Evolutionary conservation across 2,888 invertebrate genomes (phyloP), one percentile per base, ranked within the genome.

Genomic region (Ctenicera cuprea): DNA sequence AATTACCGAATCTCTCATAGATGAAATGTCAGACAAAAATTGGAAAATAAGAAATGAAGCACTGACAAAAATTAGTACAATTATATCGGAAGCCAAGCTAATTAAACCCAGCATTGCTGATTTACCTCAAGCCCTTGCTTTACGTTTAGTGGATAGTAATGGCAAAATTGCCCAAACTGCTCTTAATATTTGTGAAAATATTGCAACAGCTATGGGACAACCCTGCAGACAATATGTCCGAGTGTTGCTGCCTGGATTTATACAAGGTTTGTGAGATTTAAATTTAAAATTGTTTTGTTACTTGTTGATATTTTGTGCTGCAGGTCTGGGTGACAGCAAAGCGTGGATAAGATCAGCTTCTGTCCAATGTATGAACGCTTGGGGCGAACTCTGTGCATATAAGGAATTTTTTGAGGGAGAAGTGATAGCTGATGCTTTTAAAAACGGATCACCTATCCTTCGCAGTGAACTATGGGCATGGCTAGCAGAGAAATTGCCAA

Each of bases 11-110:
- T 87, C 92, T 0, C 87, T 98, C 0, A 87, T 97, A 2, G 92
- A 90, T 7, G 96, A 97, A 86, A 89, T 97, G 79, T 90, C 91
- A 20, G 96, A 97, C 86, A 97, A 96, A 87, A 96, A 96, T 87
- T 98, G 98, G 98, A 98, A 98, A 90, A 93, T 93, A 78, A 89
- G 95, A 71, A 93, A 92, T 79, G 95, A 95, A 87, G 94, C 92
- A 0, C 84, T 95, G 18, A 91, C 91, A 78, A 94, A 94, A 87
- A 87, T 96, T 14, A 91, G 90, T 69, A 89, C 89, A 0, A 92
- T 96, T 48, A 88, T 97, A 38, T 90, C 88, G 16, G 95, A 93
- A 65, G 93, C 95, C 0, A 93, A 94, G 78, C 91, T 94, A 8
- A 95, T 98, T 76, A 95, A 95, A 80, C 88, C 95, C 0, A 92